Base-by-base conservation (phyloP, 2,888 invertebrate genomes). In the Callosobruchus maculatus region DNA sequence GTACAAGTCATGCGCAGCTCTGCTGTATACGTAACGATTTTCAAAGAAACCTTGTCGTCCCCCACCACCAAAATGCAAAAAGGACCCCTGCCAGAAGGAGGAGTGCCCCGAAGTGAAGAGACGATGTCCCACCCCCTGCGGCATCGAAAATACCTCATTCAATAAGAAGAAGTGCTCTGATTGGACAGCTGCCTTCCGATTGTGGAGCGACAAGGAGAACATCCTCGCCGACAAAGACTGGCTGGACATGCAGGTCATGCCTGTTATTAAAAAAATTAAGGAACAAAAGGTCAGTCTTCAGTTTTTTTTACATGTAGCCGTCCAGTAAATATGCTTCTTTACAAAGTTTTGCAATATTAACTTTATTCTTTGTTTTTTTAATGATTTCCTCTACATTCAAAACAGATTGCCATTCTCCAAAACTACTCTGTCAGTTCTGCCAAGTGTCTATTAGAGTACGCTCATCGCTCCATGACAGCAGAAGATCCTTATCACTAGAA, bases 21-120 rank as follows among this genome's bases (percentile, higher is more conserved):
- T 49, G 13, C 49, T 22, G 70, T 72, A 13, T 67, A 20, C 18
- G 49, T 49, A 18, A 49, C 49, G 13, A 49, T 49, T 49, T 49
- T 49, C 49, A 49, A 22, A 75, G 75, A 71, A 73, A 67, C 73
- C 75, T 73, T 75, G 75, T 68, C 71, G 73, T 67, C 75, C 71
- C 4, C 75, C 75, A 18, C 75, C 75, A 13, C 72, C 72, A 2
- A 75, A 75, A 67, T 75, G 75, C 67, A 31, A 68, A 13, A 70
- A 67, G 31, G 70, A 70, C 21, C 71, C 71, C 22, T 20, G 71
- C 26, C 67, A 73, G 31, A 75, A 75, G 30, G 73, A 73, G 20
- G 69, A 71, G 67, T 75, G 75, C 21, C 75, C 75, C 0, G 73
- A 73, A 20, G 67, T 30, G 22, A 68, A 21, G 13, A 68, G 22